phyloP scores from a whole-genome alignment of 2,888 invertebrate genomes.

The Drosophila ustulata region DNA sequence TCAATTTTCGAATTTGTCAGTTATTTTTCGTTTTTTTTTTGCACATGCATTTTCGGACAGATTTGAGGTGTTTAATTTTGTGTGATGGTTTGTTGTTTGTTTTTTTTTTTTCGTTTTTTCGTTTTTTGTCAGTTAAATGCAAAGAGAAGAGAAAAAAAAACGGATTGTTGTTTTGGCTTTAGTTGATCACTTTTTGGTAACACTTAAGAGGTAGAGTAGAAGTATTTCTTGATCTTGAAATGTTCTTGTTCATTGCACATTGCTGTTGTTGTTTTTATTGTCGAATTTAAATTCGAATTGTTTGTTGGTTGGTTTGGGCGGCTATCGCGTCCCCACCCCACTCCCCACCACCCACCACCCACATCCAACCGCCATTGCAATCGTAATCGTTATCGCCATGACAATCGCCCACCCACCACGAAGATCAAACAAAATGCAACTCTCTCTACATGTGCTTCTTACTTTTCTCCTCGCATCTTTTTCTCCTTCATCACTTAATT shows the following conservation, averaged over 20 bases:
- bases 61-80: slow-evolving; percentile 17
- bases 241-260: slow-evolving; percentile 1
- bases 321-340: slow-evolving; percentile 8
- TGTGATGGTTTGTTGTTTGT: slow-evolving; percentile 31
- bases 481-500: slow-evolving; percentile 1
- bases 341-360: background rate
- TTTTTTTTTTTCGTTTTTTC: slow-evolving; percentile 25
- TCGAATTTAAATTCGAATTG: background rate
- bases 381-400: too few species aligned
- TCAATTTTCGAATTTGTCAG: slow-evolving; percentile 22
- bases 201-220: slow-evolving; percentile 57
- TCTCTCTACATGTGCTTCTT: slow-evolving; percentile 36
- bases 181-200: slow-evolving; percentile 62
- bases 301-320: background rate
- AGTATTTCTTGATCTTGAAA: slow-evolving; percentile 17
- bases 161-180: slow-evolving; percentile 65
- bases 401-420: background rate
- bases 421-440: slow-evolving; percentile 42
- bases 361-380: background rate
- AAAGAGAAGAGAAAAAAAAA: slow-evolving; percentile 75
- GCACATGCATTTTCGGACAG: slow-evolving; percentile 34
- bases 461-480: slow-evolving; percentile 6
- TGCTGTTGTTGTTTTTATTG: slow-evolving; percentile 13
- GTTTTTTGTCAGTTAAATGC: slow-evolving; percentile 63
- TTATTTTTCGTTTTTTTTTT: slow-evolving; percentile 21